phyloP scores from a whole-genome alignment of 2,797 vertebrate genomes.

The Helarctos malayanus region DNA sequence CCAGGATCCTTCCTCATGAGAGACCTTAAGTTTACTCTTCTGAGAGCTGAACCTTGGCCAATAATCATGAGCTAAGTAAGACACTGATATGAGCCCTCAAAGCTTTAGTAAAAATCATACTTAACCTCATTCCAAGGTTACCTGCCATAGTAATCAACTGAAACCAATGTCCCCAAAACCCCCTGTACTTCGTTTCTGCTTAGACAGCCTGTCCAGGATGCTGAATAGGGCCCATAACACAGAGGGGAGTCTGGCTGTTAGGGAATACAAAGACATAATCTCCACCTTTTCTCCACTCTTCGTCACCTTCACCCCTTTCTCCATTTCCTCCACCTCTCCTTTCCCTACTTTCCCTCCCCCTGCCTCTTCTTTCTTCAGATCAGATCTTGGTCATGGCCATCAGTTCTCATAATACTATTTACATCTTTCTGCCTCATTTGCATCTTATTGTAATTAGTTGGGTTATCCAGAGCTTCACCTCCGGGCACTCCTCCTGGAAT shows the following conservation, averaged over 20 bases:
- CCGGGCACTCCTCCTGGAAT: neutral
- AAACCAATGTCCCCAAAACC: neutral
- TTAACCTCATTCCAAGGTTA: neutral
- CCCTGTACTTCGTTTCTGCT: neutral
- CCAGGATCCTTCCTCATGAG: neutral
- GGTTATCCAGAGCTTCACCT: neutral
- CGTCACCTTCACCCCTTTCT: neutral
- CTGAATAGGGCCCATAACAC: too few relatives aligned
- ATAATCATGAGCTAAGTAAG: neutral
- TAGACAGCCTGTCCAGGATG: neutral
- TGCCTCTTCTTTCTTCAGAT: neutral
- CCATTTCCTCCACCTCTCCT: neutral
- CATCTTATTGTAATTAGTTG: neutral
- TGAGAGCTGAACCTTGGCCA: neutral
- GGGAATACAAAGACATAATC: too few relatives aligned
- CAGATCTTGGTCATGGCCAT: neutral
- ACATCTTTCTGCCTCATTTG: neutral
- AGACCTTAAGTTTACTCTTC: neutral
- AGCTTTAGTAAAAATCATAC: neutral
- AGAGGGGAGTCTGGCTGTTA: neutral
- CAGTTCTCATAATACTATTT: neutral
- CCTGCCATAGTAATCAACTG: neutral
- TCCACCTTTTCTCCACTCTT: neutral
- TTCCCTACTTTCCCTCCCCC: neutral
- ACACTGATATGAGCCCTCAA: neutral